These are phyloP conservation scores for Nomada ruficornis DNA, from an alignment of 2,888 invertebrate species.

Conservation along the genomic window DNA sequence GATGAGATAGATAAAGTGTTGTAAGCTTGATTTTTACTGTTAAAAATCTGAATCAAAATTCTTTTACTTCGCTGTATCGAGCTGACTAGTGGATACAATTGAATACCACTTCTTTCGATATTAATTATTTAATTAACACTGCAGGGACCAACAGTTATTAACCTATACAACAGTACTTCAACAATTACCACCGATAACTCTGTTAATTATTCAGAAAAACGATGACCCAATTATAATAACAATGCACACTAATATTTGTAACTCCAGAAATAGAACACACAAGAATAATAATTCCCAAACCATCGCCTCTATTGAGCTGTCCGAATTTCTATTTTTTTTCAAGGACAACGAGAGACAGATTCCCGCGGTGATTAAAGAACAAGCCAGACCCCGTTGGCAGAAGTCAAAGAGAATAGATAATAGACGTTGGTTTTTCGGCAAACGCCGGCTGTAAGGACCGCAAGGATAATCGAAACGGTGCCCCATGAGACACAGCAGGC, in stretches of 20 bases:
- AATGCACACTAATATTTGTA: background rate
- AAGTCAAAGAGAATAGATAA: slow-evolving; percentile 82
- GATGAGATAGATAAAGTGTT: too few relatives aligned
- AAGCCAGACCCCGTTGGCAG: slow-evolving; percentile 29
- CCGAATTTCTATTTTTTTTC: background rate
- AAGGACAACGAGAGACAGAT: slow-evolving; percentile 13
- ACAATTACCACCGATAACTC: background rate
- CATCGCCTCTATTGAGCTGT: too few relatives aligned
- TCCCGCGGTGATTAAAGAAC: slow-evolving; percentile 13
- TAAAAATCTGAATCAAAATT: too few relatives aligned
- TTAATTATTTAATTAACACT: too few relatives aligned
- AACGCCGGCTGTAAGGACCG: slow-evolving; percentile 71
- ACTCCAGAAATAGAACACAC: too few relatives aligned
- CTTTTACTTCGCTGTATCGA: too few relatives aligned
- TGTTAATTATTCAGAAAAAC: background rate
- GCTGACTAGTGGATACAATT: too few relatives aligned
- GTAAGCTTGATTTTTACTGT: too few relatives aligned
- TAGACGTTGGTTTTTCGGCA: slow-evolving; percentile 77
- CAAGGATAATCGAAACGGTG: slow-evolving; percentile 63
- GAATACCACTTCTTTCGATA: too few relatives aligned
- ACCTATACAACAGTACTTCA: too few relatives aligned
- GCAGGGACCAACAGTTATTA: too few relatives aligned
- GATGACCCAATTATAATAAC: background rate
- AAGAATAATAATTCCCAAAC: background rate
- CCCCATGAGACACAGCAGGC: slow-evolving; percentile 68